Conservation (phyloP, 2,113 vertebrate species). For the Taurulus bubalis region DNA sequence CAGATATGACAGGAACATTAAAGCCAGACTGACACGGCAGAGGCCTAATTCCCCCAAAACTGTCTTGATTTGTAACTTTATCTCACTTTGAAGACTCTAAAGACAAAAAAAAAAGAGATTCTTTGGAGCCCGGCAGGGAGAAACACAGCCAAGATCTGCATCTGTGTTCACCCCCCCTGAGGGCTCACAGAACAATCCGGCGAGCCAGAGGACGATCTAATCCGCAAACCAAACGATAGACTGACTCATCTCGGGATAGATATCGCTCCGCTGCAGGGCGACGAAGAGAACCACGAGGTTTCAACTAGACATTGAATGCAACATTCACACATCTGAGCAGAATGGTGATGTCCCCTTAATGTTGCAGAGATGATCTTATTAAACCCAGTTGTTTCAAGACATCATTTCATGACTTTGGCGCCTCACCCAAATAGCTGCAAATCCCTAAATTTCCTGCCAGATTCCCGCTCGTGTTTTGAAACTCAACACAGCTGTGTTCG, state of each 20-base stretch:
- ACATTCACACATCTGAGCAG: neutral
- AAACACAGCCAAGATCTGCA: conserved; percentile 60
- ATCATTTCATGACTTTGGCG: neutral
- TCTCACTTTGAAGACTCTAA: conserved; percentile 49
- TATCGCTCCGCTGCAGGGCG: conserved; percentile 7
- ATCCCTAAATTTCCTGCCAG: conserved; percentile 1
- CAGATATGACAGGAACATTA: conserved; percentile 27
- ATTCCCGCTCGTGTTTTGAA: neutral
- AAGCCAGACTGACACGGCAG: conserved; percentile 33
- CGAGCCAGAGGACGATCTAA: conserved; percentile 46
- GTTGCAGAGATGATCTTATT: neutral
- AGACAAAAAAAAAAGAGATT: conserved; percentile 33
- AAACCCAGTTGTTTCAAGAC: neutral
- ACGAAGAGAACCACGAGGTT: neutral
- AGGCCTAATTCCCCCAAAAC: conserved; percentile 38
- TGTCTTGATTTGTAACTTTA: conserved; percentile 55
- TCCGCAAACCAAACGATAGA: conserved; percentile 21
- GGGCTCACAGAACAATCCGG: conserved; percentile 46
- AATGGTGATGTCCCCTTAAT: neutral
- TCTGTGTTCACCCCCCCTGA: conserved; percentile 19
- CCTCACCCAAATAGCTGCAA: neutral
- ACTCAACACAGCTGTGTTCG: conserved; percentile 28
- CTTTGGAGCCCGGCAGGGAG: conserved; percentile 25
- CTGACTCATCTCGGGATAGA: conserved; percentile 2
- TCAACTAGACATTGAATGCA: neutral